Evolutionary conservation across 2,888 invertebrate species (phyloP), one percentile per base, ranked within the genome.

Genomic region (Suillia variegata): DNA sequence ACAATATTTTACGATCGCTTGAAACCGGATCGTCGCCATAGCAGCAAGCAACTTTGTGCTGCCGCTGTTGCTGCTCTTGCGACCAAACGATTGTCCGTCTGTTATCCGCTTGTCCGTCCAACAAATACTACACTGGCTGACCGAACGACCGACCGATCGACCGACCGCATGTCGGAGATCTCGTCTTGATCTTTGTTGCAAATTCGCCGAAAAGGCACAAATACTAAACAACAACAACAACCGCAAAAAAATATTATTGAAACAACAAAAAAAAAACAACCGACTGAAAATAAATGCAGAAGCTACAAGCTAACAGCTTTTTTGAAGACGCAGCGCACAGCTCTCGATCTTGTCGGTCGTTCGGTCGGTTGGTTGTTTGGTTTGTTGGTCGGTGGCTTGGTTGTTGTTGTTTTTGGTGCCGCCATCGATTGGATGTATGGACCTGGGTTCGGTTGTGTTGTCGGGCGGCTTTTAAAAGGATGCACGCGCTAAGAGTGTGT

Each of bases 241-340:
- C 48, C 18, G 20, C 18, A 17, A 48, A 12, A 6, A 31, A 31
- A 31, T 18, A 51, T 12, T 10, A 20, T 22, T 20, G 1, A 22
- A 49, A 57, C 31, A 48, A 18, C 5, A 6, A 55, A 50, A 38
- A 54, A 48, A 31, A 34, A 49, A 22, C 54, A 49, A 47, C n/a
- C n/a, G 13, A 42, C 13, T 48, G 22, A 31, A 59, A 62, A 67
- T 73, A 75, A 75, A 75, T 74, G 75, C 75, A 75, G 75, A 75
- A 75, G 74, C 75, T 75, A 75, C 75, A 70, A 74, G 74, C 75
- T 75, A 75, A 75, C 75, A 75, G 75, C 75, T 75, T 75, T 75
- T 70, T 68, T 67, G 70, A 71, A 63, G 67, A 69, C 70, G 70
- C 73, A 70, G 68, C 70, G 54, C 42, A 42, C 51, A 21, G 38